Percentiles rank a stretch among this genome's conserved stretches.
phyloP scores from a whole-genome alignment of 2,797 vertebrate species.

The Muraenolepis orangiensis region DNA sequence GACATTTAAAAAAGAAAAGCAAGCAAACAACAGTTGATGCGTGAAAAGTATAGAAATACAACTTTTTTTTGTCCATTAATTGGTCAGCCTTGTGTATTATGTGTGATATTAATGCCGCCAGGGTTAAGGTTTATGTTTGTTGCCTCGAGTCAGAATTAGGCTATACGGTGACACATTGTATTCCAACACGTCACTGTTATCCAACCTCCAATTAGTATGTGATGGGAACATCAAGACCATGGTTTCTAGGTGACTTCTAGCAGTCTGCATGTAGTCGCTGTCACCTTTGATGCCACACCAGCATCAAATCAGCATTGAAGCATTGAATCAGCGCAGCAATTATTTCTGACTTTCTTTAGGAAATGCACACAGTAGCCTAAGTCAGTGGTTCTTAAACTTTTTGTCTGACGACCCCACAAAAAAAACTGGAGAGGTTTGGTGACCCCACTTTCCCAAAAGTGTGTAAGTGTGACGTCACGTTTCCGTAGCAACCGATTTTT shows the following conservation, averaged over 20 bases:
- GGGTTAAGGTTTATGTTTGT: not conserved
- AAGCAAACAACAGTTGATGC: not conserved
- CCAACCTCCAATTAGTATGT: not conserved
- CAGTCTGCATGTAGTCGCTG: not conserved
- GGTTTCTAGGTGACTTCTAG: too few relatives aligned
- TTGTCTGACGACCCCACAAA: too few relatives aligned
- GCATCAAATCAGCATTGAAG: too few relatives aligned
- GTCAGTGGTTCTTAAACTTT: too few relatives aligned
- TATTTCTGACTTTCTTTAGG: not conserved
- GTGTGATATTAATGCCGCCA: not conserved
- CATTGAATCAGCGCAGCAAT: not conserved
- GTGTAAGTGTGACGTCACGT: too few relatives aligned
- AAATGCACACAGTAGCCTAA: not conserved
- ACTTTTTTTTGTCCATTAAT: not conserved
- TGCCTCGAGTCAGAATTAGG: not conserved
- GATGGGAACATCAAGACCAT: not conserved
- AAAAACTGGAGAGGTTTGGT: too few relatives aligned
- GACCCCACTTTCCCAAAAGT: too few relatives aligned
- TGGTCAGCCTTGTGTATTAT: not conserved
- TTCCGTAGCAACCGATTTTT: too few relatives aligned
- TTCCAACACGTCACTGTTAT: not conserved
- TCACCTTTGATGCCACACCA: not conserved
- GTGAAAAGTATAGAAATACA: not conserved
- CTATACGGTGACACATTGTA: not conserved
- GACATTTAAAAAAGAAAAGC: not conserved